Percentiles rank a stretch among this genome's conserved stretches.
These are phyloP conservation scores for Tetranychus piercei DNA, from an alignment of 2,888 invertebrate species.

Conservation along the genomic window DNA sequence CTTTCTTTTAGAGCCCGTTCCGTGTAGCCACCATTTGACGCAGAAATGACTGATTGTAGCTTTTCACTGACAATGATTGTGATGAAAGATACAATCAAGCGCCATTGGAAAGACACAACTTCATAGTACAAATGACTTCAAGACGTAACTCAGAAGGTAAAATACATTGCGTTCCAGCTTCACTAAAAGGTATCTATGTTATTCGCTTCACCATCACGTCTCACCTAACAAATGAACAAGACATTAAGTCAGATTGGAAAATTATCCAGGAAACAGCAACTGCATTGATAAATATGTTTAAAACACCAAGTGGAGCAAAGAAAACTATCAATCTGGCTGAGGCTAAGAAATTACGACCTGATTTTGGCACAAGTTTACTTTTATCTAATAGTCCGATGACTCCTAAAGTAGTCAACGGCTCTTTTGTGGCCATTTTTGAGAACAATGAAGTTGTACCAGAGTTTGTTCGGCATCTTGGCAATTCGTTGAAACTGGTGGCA, in stretches of 20 bases:
- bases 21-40: too few species aligned
- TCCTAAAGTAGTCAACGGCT: constrained; percentile 85
- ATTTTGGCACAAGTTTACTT: constrained; percentile 78
- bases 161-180: constrained; percentile 52
- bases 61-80: too few species aligned
- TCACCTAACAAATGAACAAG: constrained; percentile 45
- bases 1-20: too few species aligned
- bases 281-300: constrained; percentile 40
- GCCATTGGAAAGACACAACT: too few species aligned
- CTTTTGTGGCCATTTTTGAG: constrained; percentile 75
- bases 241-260: constrained; percentile 56
- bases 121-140: too few species aligned
- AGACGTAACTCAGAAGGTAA: not conserved
- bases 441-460: constrained; percentile 50
- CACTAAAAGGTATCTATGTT: constrained; percentile 58
- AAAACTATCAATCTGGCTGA: constrained; percentile 39
- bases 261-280: constrained; percentile 34
- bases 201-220: constrained; percentile 88
- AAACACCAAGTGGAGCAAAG: constrained; percentile 38
- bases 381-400: constrained; percentile 88
- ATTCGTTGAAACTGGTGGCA: constrained; percentile 46
- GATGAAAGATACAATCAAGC: too few species aligned
- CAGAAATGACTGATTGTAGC: too few species aligned
- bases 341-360: constrained; percentile 59
- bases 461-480: constrained; percentile 50